A percentile compares a stretch with the other conserved stretches of the same genome.
Conservation (phyloP, 2,113 vertebrate species). For the Pelmatolapia mariae region DNA sequence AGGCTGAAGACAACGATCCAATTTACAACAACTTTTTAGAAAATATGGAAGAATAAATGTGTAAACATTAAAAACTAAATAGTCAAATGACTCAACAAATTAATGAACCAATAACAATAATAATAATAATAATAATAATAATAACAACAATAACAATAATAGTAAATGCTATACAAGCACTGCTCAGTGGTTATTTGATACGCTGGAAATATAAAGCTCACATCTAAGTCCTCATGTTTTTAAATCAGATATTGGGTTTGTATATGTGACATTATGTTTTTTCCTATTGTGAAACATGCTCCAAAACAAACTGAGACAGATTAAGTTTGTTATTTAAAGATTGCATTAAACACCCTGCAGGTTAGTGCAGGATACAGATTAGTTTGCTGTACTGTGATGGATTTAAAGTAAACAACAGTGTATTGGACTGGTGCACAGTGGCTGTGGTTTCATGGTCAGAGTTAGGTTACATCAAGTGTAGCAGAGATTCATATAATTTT, state of each 20-base stretch:
- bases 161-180: background rate
- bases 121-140: background rate
- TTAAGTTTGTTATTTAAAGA: background rate
- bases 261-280: background rate
- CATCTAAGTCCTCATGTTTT: background rate
- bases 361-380: background rate
- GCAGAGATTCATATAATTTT: background rate
- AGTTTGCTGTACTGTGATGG: background rate
- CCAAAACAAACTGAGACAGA: background rate
- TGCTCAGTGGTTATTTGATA: background rate
- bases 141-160: accelerated
- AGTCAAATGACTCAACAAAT: background rate
- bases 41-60: background rate
- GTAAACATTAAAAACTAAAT: background rate
- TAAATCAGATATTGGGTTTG: background rate
- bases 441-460: background rate
- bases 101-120: background rate
- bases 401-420: background rate
- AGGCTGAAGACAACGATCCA: background rate
- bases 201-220: background rate
- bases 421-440: background rate
- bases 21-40: background rate
- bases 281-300: background rate
- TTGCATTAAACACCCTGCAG: background rate
- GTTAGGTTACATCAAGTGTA: background rate